Evolutionary conservation across 2,113 vertebrate genomes (phyloP).

Genomic region (Propithecus coquereli): DNA sequence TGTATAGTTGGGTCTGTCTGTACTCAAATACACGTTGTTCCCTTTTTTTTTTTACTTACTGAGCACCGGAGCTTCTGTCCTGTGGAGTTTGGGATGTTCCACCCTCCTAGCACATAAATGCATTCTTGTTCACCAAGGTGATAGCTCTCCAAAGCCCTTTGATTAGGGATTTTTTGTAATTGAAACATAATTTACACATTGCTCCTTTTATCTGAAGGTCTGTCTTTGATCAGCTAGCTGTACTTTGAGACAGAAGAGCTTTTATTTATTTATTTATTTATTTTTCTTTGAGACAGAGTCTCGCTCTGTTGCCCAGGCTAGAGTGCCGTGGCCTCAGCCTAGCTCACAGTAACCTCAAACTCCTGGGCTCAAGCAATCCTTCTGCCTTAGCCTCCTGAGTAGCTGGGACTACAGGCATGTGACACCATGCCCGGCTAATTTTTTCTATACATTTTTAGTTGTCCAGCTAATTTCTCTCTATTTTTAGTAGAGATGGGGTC

Average conservation of each 20-base stretch:
- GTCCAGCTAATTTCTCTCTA: too few species aligned
- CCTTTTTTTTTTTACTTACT: neutral
- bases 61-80: neutral
- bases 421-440: too few species aligned
- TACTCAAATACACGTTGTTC: fast-evolving
- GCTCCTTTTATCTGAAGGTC: neutral
- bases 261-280: neutral
- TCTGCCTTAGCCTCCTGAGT: too few species aligned
- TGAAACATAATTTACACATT: neutral
- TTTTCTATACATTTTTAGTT: too few species aligned
- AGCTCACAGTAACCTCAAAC: too few species aligned
- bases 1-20: neutral
- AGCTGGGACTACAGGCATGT: too few species aligned
- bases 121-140: neutral
- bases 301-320: too few species aligned
- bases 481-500: too few species aligned
- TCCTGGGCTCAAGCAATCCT: too few species aligned
- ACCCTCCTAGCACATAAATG: neutral
- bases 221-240: neutral
- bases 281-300: too few species aligned
- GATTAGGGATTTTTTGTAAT: neutral
- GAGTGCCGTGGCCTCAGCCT: too few species aligned
- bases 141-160: neutral
- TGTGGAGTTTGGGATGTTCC: neutral
- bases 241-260: neutral